Evolutionary conservation across 2,797 vertebrate genomes (phyloP), one percentile per base, ranked within the genome.

Genomic region (Crypturellus tataupa): DNA sequence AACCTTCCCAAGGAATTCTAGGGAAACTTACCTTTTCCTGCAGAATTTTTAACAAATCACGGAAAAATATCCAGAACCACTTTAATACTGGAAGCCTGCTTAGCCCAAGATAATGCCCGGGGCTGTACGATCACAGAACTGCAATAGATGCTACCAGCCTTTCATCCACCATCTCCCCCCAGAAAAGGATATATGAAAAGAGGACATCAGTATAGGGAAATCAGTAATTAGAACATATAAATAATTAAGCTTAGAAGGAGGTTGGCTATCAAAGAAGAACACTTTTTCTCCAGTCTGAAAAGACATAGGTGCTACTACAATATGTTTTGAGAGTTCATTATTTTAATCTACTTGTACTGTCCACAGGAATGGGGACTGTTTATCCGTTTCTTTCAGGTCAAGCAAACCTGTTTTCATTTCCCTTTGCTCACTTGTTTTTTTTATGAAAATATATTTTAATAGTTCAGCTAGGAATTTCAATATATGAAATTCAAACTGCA

Each of bases 381-480:
- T 70, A 53, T 87, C 68, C 73, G 17, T 59, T 33, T 56, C 47
- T 77, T 73, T 35, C 56, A 84, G 60, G 79, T 70, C 62, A 56
- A 55, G 46, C 51, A 84, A 77, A 86, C 44, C n/a, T 73, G 59
- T 23, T 79, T 86, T 72, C 17, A 69, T 67, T 86, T 91, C 59
- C 39, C 37, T 94, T 81, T 51, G 63, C 86, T 75, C n/a, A 62
- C 46, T 75, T 75, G 12, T 33, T 76, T 79, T 49, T 29, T 37
- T 75, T 89, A 42, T 60, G 33, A 82, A 94, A 95, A 89, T 37
- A 82, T 44, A 71, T 93, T 82, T 85, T 85, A 89, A 73, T 60
- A 64, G 53, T 35, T 37, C 20, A 63, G 29, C 4, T n/a, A 89
- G 56, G 56, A 80, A 59, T 33, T 80, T 78, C 71, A 80, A 85